phyloP scores from a whole-genome alignment of 2,113 vertebrate genomes.

The Triplophysa dalaica region DNA sequence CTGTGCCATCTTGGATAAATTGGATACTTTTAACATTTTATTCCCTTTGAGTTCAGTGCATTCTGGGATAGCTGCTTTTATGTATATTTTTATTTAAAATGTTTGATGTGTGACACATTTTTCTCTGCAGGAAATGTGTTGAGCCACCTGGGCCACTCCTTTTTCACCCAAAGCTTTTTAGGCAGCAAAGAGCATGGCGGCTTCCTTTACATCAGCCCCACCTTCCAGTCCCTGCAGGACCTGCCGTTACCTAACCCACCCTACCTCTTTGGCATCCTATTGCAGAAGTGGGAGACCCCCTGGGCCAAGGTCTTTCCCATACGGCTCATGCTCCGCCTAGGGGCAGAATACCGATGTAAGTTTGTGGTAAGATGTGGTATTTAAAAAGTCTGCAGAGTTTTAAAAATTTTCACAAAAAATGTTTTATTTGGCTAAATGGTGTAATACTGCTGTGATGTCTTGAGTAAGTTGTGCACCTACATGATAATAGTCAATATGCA shows the following conservation, averaged over 20 bases:
- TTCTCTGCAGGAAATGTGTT: conserved; percentile 84
- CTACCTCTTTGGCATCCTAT: conserved; percentile 93
- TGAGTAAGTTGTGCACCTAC: too few species aligned
- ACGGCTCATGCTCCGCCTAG: conserved; percentile 93
- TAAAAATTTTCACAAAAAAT: too few species aligned
- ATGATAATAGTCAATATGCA: background rate
- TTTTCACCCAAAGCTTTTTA: conserved; percentile 96
- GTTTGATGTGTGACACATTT: too few species aligned
- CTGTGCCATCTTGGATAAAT: too few species aligned
- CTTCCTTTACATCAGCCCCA: conserved; percentile 91
- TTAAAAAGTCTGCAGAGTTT: too few species aligned
- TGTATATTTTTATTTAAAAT: too few species aligned
- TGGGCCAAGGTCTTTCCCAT: conserved; percentile 99
- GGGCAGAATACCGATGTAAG: conserved; percentile 97
- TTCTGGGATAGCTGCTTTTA: too few species aligned
- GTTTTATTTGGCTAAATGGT: background rate
- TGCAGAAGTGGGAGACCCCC: conserved; percentile 99
- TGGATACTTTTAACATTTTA: too few species aligned
- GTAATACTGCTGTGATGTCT: too few species aligned
- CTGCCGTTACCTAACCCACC: conserved; percentile 92
- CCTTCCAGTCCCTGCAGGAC: conserved; percentile 95
- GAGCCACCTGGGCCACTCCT: conserved; percentile 93
- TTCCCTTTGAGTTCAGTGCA: too few species aligned
- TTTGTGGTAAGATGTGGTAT: conserved; percentile 39
- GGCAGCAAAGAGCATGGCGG: conserved; percentile 96